These are phyloP conservation scores for Parnassius apollo DNA, from an alignment of 2,888 invertebrate genomes.

Conservation along the genomic window DNA sequence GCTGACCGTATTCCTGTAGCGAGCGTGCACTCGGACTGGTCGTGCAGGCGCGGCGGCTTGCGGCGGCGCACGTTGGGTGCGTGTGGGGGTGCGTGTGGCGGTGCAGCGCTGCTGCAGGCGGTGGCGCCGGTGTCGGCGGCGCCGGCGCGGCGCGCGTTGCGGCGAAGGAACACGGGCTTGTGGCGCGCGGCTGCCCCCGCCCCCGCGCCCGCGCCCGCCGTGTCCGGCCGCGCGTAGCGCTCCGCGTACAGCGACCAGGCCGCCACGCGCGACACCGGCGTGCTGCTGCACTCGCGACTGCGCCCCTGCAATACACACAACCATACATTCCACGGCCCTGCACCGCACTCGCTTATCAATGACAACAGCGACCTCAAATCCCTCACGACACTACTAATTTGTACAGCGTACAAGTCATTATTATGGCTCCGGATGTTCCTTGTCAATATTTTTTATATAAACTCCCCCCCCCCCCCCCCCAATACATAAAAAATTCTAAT, in stretches of 20 bases:
- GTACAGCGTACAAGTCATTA: no score
- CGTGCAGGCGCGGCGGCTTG: constrained; percentile 54
- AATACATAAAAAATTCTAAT: no score
- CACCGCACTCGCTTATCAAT: no score
- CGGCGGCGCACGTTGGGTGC: constrained; percentile 39
- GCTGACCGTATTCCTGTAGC: constrained; percentile 34
- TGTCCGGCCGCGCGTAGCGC: constrained; percentile 46
- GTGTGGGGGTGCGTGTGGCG: constrained; percentile 27
- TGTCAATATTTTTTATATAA: no score
- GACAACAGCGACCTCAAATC: no score
- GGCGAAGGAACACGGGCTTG: constrained; percentile 59
- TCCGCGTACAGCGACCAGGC: constrained; percentile 63
- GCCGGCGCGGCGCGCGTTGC: constrained; percentile 56
- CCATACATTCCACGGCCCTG: no score
- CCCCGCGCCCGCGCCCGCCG: constrained; percentile 31
- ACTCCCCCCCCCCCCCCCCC: no score
- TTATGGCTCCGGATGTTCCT: no score
- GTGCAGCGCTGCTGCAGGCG: constrained; percentile 44
- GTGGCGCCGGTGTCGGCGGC: constrained; percentile 62
- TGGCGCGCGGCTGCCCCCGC: constrained; percentile 38
- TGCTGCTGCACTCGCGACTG: constrained; percentile 40
- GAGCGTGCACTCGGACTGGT: constrained; percentile 49
- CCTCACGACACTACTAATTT: no score
- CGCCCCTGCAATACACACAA: constrained; percentile 33
- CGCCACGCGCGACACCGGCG: constrained; percentile 47